Evolutionary conservation across 1,140 invertebrate genomes (phyloP), one percentile per base, ranked within the genome.

Genomic region (Danaus melanippus): DNA sequence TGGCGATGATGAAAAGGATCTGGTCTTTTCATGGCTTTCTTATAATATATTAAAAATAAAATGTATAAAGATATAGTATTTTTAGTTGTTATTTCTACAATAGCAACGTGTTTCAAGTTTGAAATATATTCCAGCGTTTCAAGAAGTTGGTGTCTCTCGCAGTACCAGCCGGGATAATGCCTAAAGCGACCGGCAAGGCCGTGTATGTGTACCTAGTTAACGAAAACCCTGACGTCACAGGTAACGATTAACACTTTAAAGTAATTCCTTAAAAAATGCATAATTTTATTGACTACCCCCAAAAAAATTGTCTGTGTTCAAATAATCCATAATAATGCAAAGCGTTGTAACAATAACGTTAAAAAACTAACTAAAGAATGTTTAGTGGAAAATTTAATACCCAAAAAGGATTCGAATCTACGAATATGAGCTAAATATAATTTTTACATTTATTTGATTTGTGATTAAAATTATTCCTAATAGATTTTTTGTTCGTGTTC

Each of bases 111-210:
- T 32, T 32, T 32, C 0, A 32, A 32, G 21, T 32, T 32, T 32
- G 6, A 32, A 7, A 32, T 8, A 32, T 4, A 42, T 71, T 66
- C 32, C 71, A 84, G 79, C 75, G 79, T 48, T 83, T 81, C 52
- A 74, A 76, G 50, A 59, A 56, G 7, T 10, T 73, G 39, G 51
- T 74, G 1, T 42, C 50, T 0, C 8, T 58, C 43, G 47, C 66
- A 0, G 62, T 79, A 32, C 79, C 81, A 4, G 58, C 50, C n/a
- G 75, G 75, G 0, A 9, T 68, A 4, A 62, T 56, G 0, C 68
- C 76, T 2, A 80, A 79, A 54, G 42, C 67, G 0, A 67, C 64
- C 3, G 81, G 81, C 8, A 84, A 84, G 52, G 41, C 73, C 0
- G 47, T 84, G 8, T 59, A 61, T 9, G 63, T 84, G 1, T 69